Base-by-base conservation (phyloP, 2,113 vertebrate genomes). In the Progne subis region DNA sequence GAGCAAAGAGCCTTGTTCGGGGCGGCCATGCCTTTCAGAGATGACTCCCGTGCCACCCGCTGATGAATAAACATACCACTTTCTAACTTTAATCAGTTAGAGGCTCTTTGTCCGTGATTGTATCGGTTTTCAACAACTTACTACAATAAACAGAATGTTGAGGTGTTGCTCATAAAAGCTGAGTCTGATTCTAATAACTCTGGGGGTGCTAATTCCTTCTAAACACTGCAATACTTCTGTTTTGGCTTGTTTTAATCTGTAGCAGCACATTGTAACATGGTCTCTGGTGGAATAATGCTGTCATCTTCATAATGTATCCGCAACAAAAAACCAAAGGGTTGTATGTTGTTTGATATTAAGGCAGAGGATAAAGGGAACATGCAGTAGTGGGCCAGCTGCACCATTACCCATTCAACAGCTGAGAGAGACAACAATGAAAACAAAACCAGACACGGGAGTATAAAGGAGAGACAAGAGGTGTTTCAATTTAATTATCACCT, bases 401-500 rank as follows among this genome's bases (percentile, higher is more conserved):
- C 84, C 64, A 75, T 87, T 72, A 92, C 29, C 86, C 76, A 55
- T 67, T 65, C 77, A 95, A 65, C 87, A 90, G 89, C 87, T 82
- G 67, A 56, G 55, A 92, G 67, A 92, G 81, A 95, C 70, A 91
- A 47, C 47, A 72, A 56, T 52, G 82, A 90, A 86, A 88, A 81
- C 52, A 90, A 74, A 94, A 86, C 5, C 71, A 95, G 63, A 44
- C 57, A 34, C 8, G 2, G 34, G 60, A 86, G 71, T 67, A 80
- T 59, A 90, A 67, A 68, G n/a, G 37, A 60, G 28, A 85, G 34
- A 80, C 52, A 70, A 82, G 21, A 78, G n/a, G 43, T 80, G 70
- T 69, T 95, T 88, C 85, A 81, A 59, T 74, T 91, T 90, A 95
- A 52, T 81, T 94, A 84, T 46, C 75, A 75, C 69, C 52, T 92